Evolutionary conservation across 2,113 vertebrate genomes (phyloP).

Genomic region (Ibidorhyncha struthersii): DNA sequence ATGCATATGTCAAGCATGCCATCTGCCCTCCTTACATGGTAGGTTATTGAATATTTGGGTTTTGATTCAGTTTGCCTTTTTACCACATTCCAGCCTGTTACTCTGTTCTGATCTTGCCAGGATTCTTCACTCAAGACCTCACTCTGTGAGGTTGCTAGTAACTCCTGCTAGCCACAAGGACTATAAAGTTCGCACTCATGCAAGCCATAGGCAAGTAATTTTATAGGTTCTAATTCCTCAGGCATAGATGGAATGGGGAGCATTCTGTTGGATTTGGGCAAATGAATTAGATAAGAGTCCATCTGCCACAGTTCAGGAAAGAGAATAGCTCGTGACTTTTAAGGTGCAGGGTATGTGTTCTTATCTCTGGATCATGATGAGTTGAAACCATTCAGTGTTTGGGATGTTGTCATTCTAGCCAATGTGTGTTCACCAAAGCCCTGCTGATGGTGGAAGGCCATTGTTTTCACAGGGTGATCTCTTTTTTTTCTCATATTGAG

Average conservation of each 20-base stretch:
- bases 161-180: background rate
- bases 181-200: background rate
- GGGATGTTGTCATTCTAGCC: background rate
- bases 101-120: background rate
- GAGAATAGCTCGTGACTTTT: background rate
- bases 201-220: background rate
- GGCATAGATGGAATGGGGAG: background rate
- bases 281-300: background rate
- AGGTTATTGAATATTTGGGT: background rate
- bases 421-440: background rate
- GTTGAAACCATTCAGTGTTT: background rate
- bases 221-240: background rate
- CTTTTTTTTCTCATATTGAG: background rate
- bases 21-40: background rate
- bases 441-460: background rate
- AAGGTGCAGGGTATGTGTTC: background rate
- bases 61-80: background rate
- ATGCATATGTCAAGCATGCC: background rate
- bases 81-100: background rate
- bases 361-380: fast-evolving
- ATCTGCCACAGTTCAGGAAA: background rate
- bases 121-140: background rate
- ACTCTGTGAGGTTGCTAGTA: background rate
- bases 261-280: background rate
- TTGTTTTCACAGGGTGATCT: background rate